phyloP scores from a whole-genome alignment of 2,888 invertebrate genomes.

The Dolomedes plantarius region DNA sequence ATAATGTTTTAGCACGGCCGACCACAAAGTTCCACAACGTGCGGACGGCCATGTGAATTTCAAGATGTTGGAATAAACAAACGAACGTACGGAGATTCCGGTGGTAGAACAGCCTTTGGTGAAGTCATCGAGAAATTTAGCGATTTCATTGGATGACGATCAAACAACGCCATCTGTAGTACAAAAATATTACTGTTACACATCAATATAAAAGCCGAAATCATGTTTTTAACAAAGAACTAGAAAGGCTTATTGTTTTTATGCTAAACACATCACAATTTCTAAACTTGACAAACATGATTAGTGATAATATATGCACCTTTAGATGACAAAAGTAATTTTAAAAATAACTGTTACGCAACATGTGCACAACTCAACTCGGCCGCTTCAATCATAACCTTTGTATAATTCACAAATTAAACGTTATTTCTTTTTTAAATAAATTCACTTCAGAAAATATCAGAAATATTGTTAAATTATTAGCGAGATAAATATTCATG shows the following conservation, averaged over 20 bases:
- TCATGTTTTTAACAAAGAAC: background rate
- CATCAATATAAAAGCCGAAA: background rate
- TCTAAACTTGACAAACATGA: too few species aligned
- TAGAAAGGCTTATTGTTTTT: too few species aligned
- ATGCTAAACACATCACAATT: too few species aligned
- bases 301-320: too few species aligned
- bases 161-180: conserved; percentile 4
- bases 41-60: conserved; percentile 37
- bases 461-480: too few species aligned
- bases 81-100: background rate
- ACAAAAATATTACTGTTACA: too few species aligned
- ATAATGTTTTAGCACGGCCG: conserved; percentile 15
- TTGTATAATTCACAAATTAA: conserved; percentile 2
- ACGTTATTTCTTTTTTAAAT: background rate
- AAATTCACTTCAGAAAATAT: background rate
- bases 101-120: background rate
- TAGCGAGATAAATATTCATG: too few species aligned
- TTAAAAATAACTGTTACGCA: background rate
- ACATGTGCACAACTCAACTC: background rate
- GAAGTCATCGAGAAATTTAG: background rate
- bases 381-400: background rate
- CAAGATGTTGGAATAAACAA: conserved; percentile 13
- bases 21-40: conserved; percentile 34
- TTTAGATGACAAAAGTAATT: too few species aligned
- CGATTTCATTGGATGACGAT: conserved; percentile 17